A percentile compares a stretch with the other conserved stretches of the same genome.
phyloP scores from a whole-genome alignment of 30 jellyfish, hydroid and myxozoan genomes.

The Aurelia aurita complex sp. Pacific region DNA sequence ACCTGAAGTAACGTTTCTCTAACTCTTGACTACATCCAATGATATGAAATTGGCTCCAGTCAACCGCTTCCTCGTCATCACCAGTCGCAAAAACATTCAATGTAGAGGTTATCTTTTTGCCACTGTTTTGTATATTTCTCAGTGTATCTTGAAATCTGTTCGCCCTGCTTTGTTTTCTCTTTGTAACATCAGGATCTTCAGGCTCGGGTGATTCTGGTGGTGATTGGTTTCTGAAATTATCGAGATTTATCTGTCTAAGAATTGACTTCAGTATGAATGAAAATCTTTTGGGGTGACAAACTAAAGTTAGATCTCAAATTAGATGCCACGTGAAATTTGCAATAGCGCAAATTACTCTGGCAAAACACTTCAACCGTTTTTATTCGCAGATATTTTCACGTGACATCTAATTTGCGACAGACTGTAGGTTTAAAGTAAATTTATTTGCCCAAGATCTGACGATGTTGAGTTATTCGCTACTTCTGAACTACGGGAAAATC shows the following conservation, averaged over 20 bases:
- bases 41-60: constrained; percentile 87
- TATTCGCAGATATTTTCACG: too few relatives aligned
- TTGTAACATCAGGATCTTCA: constrained; percentile 64
- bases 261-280: too few relatives aligned
- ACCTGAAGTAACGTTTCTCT: constrained; percentile 77
- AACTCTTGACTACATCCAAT: constrained; percentile 88
- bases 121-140: constrained; percentile 18
- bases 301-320: too few relatives aligned
- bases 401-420: too few relatives aligned
- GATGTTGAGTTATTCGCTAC: too few relatives aligned
- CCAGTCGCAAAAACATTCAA: constrained; percentile 21
- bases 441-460: too few relatives aligned
- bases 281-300: too few relatives aligned
- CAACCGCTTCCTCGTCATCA: constrained; percentile 74
- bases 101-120: constrained; percentile 39
- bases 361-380: too few relatives aligned
- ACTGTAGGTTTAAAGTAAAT: too few relatives aligned
- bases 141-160: constrained; percentile 64
- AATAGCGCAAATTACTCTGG: too few relatives aligned
- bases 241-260: background rate
- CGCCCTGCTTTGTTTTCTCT: constrained; percentile 82
- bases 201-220: constrained; percentile 25
- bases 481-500: too few relatives aligned
- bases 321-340: too few relatives aligned
- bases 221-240: constrained; percentile 11